phyloP scores from a whole-genome alignment of 2,113 vertebrate species.

The Heterotis niloticus region DNA sequence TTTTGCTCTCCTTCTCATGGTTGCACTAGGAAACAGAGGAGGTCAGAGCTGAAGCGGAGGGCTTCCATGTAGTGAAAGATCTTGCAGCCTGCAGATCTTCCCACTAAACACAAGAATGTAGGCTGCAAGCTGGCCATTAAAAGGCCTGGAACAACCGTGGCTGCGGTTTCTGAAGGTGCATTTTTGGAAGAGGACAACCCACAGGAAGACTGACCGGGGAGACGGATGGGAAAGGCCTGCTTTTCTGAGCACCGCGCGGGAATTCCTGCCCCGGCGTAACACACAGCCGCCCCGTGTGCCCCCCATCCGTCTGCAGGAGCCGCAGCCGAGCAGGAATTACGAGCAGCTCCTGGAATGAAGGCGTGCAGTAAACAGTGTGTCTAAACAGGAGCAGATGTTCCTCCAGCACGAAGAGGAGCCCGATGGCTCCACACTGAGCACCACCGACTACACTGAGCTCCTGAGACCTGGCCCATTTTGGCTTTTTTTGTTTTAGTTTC shows the following conservation, averaged over 20 bases:
- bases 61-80: too few relatives aligned
- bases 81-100: too few relatives aligned
- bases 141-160: background rate
- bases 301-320: background rate
- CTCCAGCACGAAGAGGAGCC: background rate
- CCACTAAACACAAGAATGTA: background rate
- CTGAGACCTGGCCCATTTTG: conserved; percentile 5
- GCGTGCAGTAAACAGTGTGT: background rate
- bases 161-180: background rate
- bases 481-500: too few relatives aligned
- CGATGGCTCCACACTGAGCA: conserved; percentile 2
- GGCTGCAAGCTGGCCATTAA: background rate
- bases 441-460: background rate
- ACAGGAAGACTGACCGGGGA: background rate
- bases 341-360: conserved; percentile 1
- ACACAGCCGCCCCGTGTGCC: background rate
- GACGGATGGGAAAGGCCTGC: background rate
- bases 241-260: background rate
- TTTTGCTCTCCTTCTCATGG: too few relatives aligned
- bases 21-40: too few relatives aligned
- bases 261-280: background rate
- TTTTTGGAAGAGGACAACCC: background rate
- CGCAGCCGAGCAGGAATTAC: background rate
- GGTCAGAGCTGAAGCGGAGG: too few relatives aligned
- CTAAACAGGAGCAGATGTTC: conserved; percentile 20